These are phyloP conservation scores for Chlorops oryzae DNA, from an alignment of 1,140 invertebrate genomes.

Conservation along the genomic window DNA sequence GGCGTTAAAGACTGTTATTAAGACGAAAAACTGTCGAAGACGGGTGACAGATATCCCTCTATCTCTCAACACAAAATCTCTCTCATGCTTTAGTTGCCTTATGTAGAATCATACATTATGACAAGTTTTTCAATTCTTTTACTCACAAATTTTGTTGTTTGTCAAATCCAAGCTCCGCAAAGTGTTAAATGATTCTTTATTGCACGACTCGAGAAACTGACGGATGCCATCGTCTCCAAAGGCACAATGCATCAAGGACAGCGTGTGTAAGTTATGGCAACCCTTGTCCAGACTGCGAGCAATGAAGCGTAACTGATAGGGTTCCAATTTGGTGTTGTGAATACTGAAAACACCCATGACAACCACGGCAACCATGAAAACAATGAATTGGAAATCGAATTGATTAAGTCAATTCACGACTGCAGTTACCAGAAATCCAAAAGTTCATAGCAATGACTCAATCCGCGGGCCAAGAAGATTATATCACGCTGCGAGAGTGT, in stretches of 20 bases:
- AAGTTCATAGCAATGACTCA: slow-evolving; percentile 39
- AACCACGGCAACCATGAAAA: no score
- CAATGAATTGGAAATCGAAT: no score
- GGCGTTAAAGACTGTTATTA: no score
- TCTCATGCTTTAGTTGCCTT: no score
- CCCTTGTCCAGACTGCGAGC: slow-evolving; percentile 41
- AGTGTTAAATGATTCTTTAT: slow-evolving; percentile 35
- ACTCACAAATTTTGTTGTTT: slow-evolving; percentile 46
- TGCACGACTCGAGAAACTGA: slow-evolving; percentile 35
- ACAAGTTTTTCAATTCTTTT: no score
- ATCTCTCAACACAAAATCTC: no score
- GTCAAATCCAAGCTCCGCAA: slow-evolving; percentile 39
- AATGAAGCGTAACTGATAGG: slow-evolving; percentile 37
- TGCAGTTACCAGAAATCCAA: slow-evolving; percentile 31
- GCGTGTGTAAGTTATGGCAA: slow-evolving; percentile 31
- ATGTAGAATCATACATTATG: no score
- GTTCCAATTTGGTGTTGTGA: slow-evolving; percentile 38
- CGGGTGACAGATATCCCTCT: no score
- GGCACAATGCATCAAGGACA: slow-evolving; percentile 41
- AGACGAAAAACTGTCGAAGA: no score
- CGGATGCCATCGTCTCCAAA: slow-evolving; percentile 44
- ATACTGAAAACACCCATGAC: slow-evolving; percentile 24
- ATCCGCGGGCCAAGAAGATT: slow-evolving; percentile 30
- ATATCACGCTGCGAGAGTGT: slow-evolving; percentile 37
- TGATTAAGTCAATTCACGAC: no score